Conservation (phyloP, 2,888 invertebrate species). For the Masnerella sp. region DNA sequence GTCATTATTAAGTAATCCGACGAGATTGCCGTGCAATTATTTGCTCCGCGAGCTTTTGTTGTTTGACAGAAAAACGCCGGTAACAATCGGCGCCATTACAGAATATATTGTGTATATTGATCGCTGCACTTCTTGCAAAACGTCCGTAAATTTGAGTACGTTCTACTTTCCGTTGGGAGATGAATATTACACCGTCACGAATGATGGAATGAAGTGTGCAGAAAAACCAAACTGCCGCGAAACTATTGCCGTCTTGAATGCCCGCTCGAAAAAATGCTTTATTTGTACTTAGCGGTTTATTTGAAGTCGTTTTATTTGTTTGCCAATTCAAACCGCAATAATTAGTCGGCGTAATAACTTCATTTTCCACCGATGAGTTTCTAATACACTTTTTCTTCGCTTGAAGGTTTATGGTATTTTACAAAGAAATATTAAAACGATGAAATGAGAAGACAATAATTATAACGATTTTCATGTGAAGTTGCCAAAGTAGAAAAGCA, state of each 20-base stretch:
- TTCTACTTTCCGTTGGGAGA: slow-evolving; percentile 42
- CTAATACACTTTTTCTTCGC: neutral
- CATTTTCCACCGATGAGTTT: slow-evolving; percentile 18
- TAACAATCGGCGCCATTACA: slow-evolving; percentile 39
- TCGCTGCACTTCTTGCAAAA: slow-evolving; percentile 36
- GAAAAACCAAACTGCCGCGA: slow-evolving; percentile 37
- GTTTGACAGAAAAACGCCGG: slow-evolving; percentile 21
- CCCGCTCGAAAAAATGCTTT: slow-evolving; percentile 27
- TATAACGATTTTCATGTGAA: no score
- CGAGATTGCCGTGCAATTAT: slow-evolving; percentile 40
- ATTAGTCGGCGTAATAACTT: slow-evolving; percentile 40
- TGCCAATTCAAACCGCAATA: slow-evolving; percentile 23
- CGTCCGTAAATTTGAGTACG: slow-evolving; percentile 45
- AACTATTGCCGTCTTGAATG: slow-evolving; percentile 30
- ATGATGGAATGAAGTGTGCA: slow-evolving; percentile 19
- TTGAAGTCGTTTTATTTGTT: slow-evolving; percentile 39
- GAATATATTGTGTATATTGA: slow-evolving; percentile 45
- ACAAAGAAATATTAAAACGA: neutral
- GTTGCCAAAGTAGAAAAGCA: no score
- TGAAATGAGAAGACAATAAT: no score
- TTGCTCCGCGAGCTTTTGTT: slow-evolving; percentile 43
- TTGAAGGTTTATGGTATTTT: neutral
- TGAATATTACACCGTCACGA: slow-evolving; percentile 38
- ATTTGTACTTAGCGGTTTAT: slow-evolving; percentile 30
- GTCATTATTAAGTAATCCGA: slow-evolving; percentile 44